Evolutionary conservation across 1,140 invertebrate genomes (phyloP).

Genomic region (Dreissena rostriformis): DNA sequence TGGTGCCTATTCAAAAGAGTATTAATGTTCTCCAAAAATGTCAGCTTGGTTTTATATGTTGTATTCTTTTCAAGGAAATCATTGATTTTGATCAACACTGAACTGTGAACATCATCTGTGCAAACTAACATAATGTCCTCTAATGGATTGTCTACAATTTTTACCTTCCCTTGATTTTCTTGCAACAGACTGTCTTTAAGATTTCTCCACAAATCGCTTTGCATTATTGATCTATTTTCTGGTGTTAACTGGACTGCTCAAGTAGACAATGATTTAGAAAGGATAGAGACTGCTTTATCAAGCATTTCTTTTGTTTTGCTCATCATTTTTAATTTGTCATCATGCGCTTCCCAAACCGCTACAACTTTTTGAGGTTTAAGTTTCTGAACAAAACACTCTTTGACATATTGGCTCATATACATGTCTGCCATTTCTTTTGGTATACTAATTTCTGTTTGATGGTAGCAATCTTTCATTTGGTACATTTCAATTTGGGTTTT

Average conservation of each 20-base stretch:
- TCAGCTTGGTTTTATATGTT: not conserved
- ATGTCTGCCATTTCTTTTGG: not conserved
- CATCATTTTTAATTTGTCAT: not conserved
- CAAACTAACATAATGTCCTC: slow-evolving; percentile 3
- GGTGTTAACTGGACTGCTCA: not conserved
- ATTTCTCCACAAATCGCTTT: not conserved
- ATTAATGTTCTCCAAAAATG: slow-evolving; percentile 11
- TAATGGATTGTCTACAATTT: not conserved
- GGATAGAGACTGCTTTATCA: not conserved
- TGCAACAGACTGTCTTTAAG: not conserved
- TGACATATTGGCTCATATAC: not conserved
- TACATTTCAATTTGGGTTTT: slow-evolving; percentile 21
- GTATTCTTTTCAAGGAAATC: slow-evolving; percentile 7
- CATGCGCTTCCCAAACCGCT: slow-evolving; percentile 16
- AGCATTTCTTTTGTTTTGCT: not conserved
- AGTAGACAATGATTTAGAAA: not conserved
- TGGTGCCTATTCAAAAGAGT: slow-evolving; percentile 24
- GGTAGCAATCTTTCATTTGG: not conserved
- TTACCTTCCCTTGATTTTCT: not conserved
- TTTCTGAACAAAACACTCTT: slow-evolving; percentile 32
- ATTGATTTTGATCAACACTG: not conserved
- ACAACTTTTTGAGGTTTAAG: slow-evolving; percentile 1
- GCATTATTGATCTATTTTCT: not conserved
- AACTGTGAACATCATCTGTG: slow-evolving; percentile 18
- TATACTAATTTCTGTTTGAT: not conserved